Evolutionary conservation across 2,797 vertebrate genomes (phyloP), one percentile per base, ranked within the genome.

Genomic region (Sciurus vulgaris): DNA sequence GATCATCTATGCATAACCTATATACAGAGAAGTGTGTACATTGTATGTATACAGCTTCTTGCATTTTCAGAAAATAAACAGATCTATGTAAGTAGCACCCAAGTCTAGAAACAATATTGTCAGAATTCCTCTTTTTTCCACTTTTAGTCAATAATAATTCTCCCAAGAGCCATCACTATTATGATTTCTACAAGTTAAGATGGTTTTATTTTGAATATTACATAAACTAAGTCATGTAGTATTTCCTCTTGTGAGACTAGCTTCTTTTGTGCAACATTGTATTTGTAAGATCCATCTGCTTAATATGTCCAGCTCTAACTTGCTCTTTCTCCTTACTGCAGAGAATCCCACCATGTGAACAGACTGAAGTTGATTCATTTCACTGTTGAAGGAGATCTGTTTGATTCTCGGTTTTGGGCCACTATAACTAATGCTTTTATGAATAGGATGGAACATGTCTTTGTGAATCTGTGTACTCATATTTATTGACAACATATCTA

Each of bases 11-110:
- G n/a, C 3, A 35, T 69, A 44, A 79, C 3, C 49, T 12, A 49
- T 7, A 35, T 14, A 41, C 5, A 92, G 33, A 92, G 78, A 92
- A 74, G 26, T 18, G 82, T 9, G 54, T 3, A 44, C 3, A 86
- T 47, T 10, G 26, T 22, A 11, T 76, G 11, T 82, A 4, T 51
- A 84, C 7, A 59, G 22, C 26, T 51, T 74, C 59, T 59, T 33
- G 18, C 13, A 83, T 86, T 97, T 94, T 88, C 44, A 81, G 47
- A 93, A 95, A 78, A 86, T 74, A 59, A 83, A 41, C 26, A 3
- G 69, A 74, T 17, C n/a, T 67, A 24, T 51, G 5, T 35, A 88
- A 65, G 20, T 24, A 72, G 41, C 18, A 93, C 15, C 11, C 38
- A 81, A 7, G 11, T 91, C 69, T 93, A 93, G 59, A 63, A 87